These are phyloP conservation scores for Peucedramus taeniatus DNA, from an alignment of 2,113 vertebrate species.

Conservation along the genomic window DNA sequence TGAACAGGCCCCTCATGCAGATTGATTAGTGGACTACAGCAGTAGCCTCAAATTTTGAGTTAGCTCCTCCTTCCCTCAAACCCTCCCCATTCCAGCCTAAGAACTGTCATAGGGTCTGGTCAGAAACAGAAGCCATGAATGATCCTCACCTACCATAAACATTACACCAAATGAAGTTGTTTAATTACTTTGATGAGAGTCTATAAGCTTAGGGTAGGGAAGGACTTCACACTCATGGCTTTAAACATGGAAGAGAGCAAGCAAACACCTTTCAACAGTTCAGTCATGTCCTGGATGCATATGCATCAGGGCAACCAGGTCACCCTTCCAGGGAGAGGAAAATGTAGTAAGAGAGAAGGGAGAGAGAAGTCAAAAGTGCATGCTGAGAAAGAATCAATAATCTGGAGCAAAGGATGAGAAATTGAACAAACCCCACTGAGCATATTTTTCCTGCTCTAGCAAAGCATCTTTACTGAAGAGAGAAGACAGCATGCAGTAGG, in stretches of 20 bases:
- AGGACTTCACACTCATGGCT: not conserved
- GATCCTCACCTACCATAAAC: not conserved
- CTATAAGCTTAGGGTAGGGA: not conserved
- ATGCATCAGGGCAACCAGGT: not conserved
- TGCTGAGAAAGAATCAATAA: not conserved
- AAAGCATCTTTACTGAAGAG: not conserved
- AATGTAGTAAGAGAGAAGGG: not conserved
- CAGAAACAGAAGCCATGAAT: not conserved
- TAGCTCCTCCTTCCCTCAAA: not conserved
- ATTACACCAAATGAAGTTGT: not conserved
- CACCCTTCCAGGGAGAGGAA: not conserved
- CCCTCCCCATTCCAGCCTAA: not conserved
- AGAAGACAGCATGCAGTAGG: not conserved
- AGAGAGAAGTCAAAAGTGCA: not conserved
- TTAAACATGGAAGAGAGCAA: not conserved
- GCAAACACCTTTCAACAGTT: not conserved
- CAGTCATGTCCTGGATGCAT: not conserved
- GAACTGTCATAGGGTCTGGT: not conserved
- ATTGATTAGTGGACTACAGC: not conserved
- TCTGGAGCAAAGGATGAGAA: not conserved
- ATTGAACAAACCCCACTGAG: not conserved
- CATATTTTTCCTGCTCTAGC: not conserved
- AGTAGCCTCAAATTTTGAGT: not conserved
- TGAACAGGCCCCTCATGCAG: not conserved
- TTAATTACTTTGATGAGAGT: not conserved